Conservation (phyloP, 2,113 vertebrate species). For the Camarhynchus parvulus region DNA sequence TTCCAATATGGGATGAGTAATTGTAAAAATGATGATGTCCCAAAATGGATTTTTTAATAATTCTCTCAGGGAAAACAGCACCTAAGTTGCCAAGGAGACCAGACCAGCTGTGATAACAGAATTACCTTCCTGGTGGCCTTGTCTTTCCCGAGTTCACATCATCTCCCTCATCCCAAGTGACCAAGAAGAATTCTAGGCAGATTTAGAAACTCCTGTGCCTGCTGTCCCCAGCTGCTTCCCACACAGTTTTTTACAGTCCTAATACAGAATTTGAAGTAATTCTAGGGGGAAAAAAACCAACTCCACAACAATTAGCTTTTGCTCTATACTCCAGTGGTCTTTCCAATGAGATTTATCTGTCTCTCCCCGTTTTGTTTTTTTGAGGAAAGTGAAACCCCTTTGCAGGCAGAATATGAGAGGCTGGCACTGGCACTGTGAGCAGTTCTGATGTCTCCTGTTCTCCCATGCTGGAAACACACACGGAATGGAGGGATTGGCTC, state of each 20-base stretch:
- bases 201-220: not conserved
- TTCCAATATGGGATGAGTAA: not conserved
- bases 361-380: not conserved
- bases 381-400: not conserved
- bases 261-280: not conserved
- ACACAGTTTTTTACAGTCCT: not conserved
- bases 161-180: not conserved
- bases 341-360: not conserved
- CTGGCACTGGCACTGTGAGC: not conserved
- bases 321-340: not conserved
- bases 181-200: not conserved
- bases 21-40: not conserved
- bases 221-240: not conserved
- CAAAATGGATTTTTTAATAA: not conserved
- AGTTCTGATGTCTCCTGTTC: not conserved
- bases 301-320: not conserved
- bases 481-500: not conserved
- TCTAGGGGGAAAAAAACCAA: accelerated
- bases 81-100: not conserved
- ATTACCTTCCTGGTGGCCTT: not conserved
- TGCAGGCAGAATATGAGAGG: not conserved
- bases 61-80: not conserved
- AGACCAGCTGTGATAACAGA: not conserved
- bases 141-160: not conserved
- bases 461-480: not conserved